Base-by-base conservation (phyloP, 1,140 invertebrate genomes). In the Leucophenga varia region DNA sequence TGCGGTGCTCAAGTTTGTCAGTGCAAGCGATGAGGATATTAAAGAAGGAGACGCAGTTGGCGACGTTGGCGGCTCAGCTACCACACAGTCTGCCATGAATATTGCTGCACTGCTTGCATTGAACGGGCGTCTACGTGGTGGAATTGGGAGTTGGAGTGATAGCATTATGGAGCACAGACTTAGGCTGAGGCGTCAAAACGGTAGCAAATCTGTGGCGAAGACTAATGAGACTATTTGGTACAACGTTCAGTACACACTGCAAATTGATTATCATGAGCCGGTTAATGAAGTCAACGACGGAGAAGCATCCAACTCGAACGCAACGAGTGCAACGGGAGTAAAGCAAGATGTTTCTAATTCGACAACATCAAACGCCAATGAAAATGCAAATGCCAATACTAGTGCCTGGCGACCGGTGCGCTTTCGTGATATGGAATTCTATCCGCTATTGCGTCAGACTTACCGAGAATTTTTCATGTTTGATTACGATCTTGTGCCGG, bases 391-490 rank as follows among this genome's bases (percentile, higher is more conserved):
- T 12, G 5, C 6, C 17, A 19, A 6, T 16, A 18, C n/a, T 49
- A 46, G 56, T 64, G n/a, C 49, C 14, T 75, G 77, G 54, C 41
- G 34, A 3, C 63, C 70, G 1, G 43, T 37, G 2, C 48, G 37
- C 1, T 68, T 61, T 43, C 57, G 58, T 2, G 49, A 59, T 34
- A 75, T 71, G 58, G 78, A 70, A 45, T 77, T 64, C 64, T 78
- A 58, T 42, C 69, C 79, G n/a, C 69, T 89, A 35, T 77, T 83
- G 49, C 77, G 85, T n/a, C 84, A 84, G 51, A 81, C 84, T 1
- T 82, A 81, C 54, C 80, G 83, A 12, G 82, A 86, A 35, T 88
- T 86, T 57, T 89, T 88, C 57, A 77, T 82, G 9, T 88, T 85
- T 54, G 84, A 86, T 22, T 89, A 84, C 54, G 84, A 86, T 47